Evolutionary conservation across 2,888 invertebrate species (phyloP), one percentile per base, ranked within the genome.

Genomic region (Vanessa cardui): DNA sequence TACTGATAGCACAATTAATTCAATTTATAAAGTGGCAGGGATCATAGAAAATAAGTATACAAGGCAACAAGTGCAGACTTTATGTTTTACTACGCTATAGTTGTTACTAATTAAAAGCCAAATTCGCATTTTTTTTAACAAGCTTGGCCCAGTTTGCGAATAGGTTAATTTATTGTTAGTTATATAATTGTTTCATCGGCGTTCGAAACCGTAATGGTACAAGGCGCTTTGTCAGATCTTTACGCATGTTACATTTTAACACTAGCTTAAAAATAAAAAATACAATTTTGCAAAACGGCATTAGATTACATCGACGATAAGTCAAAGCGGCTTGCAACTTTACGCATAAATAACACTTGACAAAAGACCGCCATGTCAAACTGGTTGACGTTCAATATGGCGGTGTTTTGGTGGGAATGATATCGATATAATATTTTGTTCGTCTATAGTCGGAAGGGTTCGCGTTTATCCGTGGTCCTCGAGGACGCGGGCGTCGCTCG

Each of bases 401-500:
- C 72, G 62, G 68, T 69, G 56, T 72, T 72, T 67, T 70, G 72
- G 64, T 62, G 64, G 72, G 68, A 74, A 64, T 70, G 72, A 65
- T 64, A 20, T 72, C 64, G 69, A 62, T 66, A 18, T 20, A 8
- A 18, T 9, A 2, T 18, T 18, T n/a, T 6, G 21, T 74, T 76
- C 87, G 84, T 90, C 92, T 95, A 96, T 75, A 96, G 94, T 90
- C 96, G 94, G 93, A 96, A 96, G 78, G 96, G 96, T 92, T 95
- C 96, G 81, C 95, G 94, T 86, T 93, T 91, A 73, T 93, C 93
- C 74, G 86, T 92, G 56, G 93, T 93, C 78, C 83, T 82, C n/a
- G 90, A 80, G 63, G 52, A 21, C 3, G 47, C 26, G 0, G 26
- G 26, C 26, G 26, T 26, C 26, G 26, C 26, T 2, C 26, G 26